phyloP scores from a whole-genome alignment of 2,888 invertebrate species.

The Callyntrura sp. region DNA sequence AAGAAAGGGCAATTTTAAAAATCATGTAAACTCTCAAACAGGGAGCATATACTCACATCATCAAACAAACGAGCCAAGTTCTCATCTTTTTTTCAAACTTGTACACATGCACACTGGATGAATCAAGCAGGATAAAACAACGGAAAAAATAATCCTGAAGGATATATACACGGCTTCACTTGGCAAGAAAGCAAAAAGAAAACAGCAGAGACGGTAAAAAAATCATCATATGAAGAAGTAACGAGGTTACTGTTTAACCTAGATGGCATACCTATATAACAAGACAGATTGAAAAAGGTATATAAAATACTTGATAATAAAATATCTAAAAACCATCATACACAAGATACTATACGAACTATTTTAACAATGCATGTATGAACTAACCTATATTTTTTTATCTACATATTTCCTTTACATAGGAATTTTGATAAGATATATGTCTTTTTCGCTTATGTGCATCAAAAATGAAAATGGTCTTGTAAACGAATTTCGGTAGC shows the following conservation, averaged over 20 bases:
- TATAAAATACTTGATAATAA: no score
- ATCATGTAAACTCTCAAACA: conserved; percentile 17
- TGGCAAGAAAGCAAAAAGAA: conserved; percentile 11
- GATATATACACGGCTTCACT: background rate
- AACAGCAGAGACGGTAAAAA: background rate
- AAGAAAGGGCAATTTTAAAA: background rate
- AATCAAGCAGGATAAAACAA: background rate
- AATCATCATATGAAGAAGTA: conserved; percentile 20
- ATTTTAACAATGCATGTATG: conserved; percentile 11
- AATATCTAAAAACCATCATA: background rate
- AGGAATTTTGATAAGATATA: no score
- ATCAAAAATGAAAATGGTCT: no score
- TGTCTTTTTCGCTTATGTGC: no score
- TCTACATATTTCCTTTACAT: no score
- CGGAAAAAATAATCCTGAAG: conserved; percentile 13
- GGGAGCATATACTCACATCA: background rate
- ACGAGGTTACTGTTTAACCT: background rate
- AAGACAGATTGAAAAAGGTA: background rate
- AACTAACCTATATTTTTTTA: no score
- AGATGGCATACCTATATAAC: background rate
- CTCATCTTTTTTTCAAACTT: conserved; percentile 24
- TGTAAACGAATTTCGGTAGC: no score
- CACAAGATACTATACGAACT: background rate
- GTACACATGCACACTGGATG: no score
- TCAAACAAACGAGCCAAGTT: conserved; percentile 19